Evolutionary conservation across 2,888 invertebrate genomes (phyloP).

Genomic region (Tenthredo notha): DNA sequence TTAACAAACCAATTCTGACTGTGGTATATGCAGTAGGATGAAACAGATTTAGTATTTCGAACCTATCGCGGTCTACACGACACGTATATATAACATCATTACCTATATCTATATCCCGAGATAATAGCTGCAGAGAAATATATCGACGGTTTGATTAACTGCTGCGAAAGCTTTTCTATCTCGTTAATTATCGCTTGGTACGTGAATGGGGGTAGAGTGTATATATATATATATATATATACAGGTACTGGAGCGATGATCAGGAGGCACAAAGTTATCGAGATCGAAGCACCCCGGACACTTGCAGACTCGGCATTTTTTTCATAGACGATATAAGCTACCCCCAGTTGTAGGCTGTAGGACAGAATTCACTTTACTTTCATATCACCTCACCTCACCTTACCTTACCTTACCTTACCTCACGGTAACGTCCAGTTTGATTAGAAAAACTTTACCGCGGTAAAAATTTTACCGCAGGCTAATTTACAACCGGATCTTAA

Average conservation of each 20-base stretch:
- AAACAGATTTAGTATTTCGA: conserved; percentile 16
- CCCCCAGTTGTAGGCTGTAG: background rate
- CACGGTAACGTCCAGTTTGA: background rate
- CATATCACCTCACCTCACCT: background rate
- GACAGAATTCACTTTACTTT: background rate
- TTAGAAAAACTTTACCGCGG: background rate
- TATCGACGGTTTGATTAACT: conserved; percentile 37
- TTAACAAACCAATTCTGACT: conserved; percentile 15
- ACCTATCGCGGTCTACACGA: background rate
- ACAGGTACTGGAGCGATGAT: background rate
- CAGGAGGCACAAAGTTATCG: conserved; percentile 28
- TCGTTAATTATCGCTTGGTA: conserved; percentile 21
- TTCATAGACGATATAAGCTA: background rate
- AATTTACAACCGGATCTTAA: conserved; percentile 20
- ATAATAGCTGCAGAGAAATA: background rate
- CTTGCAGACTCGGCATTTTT: conserved; percentile 37
- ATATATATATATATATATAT: too few relatives aligned
- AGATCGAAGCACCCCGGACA: conserved; percentile 26
- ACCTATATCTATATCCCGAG: conserved; percentile 15
- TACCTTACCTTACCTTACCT: too few relatives aligned
- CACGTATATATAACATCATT: background rate
- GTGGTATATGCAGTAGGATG: background rate
- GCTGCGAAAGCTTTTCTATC: conserved; percentile 28
- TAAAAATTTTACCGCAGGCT: background rate
- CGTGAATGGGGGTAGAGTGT: conserved; percentile 15